phyloP scores from a whole-genome alignment of 2,797 vertebrate genomes.

The Xenopus petersii region DNA sequence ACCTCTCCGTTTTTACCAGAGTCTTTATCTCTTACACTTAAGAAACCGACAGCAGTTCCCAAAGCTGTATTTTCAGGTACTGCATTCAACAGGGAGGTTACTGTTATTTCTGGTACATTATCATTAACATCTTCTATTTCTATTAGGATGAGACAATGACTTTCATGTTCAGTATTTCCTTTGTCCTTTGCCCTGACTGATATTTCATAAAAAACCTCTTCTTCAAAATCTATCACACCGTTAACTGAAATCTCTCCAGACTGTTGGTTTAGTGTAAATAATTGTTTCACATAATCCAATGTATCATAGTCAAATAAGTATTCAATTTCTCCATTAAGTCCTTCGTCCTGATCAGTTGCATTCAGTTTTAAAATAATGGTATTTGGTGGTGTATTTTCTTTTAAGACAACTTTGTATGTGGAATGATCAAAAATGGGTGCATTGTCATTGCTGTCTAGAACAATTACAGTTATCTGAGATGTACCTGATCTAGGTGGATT shows the following conservation, averaged over 20 bases:
- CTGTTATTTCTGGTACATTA: conserved; percentile 66
- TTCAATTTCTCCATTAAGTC: conserved; percentile 60
- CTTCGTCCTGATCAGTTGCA: conserved; percentile 63
- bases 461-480: conserved; percentile 75
- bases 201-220: conserved; percentile 52
- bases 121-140: conserved; percentile 66
- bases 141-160: conserved; percentile 58
- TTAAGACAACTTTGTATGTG: conserved; percentile 56
- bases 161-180: conserved; percentile 63
- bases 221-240: conserved; percentile 55
- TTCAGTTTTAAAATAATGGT: conserved; percentile 51
- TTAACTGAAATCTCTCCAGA: conserved; percentile 55
- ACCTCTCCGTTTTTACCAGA: conserved; percentile 62
- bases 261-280: conserved; percentile 52
- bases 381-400: conserved; percentile 54
- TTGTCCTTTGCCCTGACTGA: conserved; percentile 64
- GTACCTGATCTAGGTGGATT: conserved; percentile 83
- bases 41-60: conserved; percentile 64
- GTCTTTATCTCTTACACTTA: conserved; percentile 64
- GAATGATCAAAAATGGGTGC: conserved; percentile 57
- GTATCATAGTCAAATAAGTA: conserved; percentile 63
- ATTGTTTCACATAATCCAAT: conserved; percentile 47
- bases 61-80: conserved; percentile 60
- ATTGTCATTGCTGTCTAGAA: conserved; percentile 67
- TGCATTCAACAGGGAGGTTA: conserved; percentile 62